Conservation (phyloP, 64 coral and sea anemone genomes). For the Actinia tenebrosa region DNA sequence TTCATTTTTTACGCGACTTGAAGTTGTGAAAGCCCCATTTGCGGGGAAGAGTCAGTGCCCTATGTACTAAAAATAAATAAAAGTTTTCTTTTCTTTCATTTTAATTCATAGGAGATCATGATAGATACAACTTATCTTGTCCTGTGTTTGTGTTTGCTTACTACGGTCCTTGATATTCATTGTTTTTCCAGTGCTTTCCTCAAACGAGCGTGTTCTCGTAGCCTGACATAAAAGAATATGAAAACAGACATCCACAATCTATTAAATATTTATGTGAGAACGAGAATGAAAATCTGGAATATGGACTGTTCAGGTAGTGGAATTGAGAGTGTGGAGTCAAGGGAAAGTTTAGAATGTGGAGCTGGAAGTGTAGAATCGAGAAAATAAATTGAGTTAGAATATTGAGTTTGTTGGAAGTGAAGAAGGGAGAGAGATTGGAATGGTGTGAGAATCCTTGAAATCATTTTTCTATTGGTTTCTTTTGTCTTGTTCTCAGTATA, state of each 20-base stretch:
- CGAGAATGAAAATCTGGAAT: background rate
- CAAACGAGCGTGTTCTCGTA: conserved; percentile 57
- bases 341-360: background rate
- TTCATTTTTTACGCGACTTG: too few relatives aligned
- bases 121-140: too few relatives aligned
- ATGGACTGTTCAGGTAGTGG: too few relatives aligned
- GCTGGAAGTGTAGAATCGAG: background rate
- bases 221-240: background rate
- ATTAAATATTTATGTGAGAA: background rate
- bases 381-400: too few relatives aligned
- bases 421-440: too few relatives aligned
- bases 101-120: too few relatives aligned
- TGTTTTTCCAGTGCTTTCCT: conserved; percentile 29
- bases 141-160: background rate
- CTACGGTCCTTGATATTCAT: background rate
- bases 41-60: too few relatives aligned
- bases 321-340: background rate
- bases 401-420: too few relatives aligned
- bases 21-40: too few relatives aligned
- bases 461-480: background rate
- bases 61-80: too few relatives aligned
- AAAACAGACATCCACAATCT: background rate
- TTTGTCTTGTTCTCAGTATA: too few relatives aligned
- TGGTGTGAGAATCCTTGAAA: background rate
- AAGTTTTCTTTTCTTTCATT: too few relatives aligned